Evolutionary conservation across 2,888 invertebrate genomes (phyloP), one percentile per base, ranked within the genome.

Genomic region (Spodoptera exigua): DNA sequence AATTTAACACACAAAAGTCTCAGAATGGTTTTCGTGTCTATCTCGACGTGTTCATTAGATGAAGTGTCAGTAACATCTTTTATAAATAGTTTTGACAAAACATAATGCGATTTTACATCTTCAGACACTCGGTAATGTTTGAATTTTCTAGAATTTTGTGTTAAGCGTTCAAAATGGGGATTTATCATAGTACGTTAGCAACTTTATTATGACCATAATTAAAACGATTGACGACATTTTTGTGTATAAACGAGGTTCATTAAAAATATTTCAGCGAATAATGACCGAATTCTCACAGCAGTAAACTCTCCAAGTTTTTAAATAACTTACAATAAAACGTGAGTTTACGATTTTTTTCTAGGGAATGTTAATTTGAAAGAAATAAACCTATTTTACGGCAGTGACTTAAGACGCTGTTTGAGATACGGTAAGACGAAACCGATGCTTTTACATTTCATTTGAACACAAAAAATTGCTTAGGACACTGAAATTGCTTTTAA

Each of bases 1-100:
- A 61, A 64, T 69, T 64, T 59, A n/a, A 17, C 35, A 37, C 37
- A 37, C 52, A 39, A 64, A 64, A 21, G 39, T 40, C 48, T 21
- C 4, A 32, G 34, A 69, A 69, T 36, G 14, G 40, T 65, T 11
- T 41, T 45, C 36, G 44, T 14, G 14, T 1, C 13, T 35, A 32
- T 62, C 53, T 32, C n/a, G 14, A 60, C 40, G 41, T 32, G 41
- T 65, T 54, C 69, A 68, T 61, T 32, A 37, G 17, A 12, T n/a
- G n/a, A 32, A 9, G 39, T 11, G 32, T 46, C 46, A 10, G 14
- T 51, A 27, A 64, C 21, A 35, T 37, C 34, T 61, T 69, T 65
- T 53, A 68, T 43, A n/a, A n/a, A n/a, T n/a, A 48, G 39, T 46
- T 53, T 27, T 41, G 36, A 54, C 45, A 49, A 61, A 49, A 51